A percentile compares a stretch with the other conserved stretches of the same genome.
Evolutionary conservation across 1,140 invertebrate genomes (phyloP).

Genomic region (Sipha flava): DNA sequence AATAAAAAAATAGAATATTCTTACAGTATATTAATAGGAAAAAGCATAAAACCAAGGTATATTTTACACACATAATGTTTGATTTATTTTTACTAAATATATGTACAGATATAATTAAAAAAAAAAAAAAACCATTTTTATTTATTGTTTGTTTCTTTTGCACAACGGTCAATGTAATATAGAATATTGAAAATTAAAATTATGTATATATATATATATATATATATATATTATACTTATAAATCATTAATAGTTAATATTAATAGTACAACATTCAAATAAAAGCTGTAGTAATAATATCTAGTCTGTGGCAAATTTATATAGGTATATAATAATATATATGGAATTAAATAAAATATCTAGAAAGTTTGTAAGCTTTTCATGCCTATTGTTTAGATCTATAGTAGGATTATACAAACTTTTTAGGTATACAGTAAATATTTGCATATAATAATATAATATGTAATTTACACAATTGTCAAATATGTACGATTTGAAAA

Average conservation of each 20-base stretch:
- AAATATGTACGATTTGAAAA: not conserved
- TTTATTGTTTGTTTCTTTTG: not conserved
- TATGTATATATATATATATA: not conserved
- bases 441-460: not conserved
- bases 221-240: not conserved
- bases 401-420: not conserved
- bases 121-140: not conserved
- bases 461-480: not conserved
- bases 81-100: not conserved
- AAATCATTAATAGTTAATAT: not conserved
- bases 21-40: too few relatives aligned
- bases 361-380: too few relatives aligned
- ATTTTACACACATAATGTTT: not conserved
- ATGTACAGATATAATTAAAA: not conserved
- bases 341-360: too few relatives aligned
- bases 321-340: not conserved
- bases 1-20: too few relatives aligned
- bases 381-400: too few relatives aligned
- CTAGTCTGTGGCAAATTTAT: not conserved
- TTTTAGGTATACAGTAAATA: not conserved
- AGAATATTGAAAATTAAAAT: too few relatives aligned
- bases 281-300: not conserved
- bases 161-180: not conserved
- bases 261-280: not conserved
- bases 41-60: too few relatives aligned